phyloP scores from a whole-genome alignment of 2,888 invertebrate species.

The Leptinotarsa tumamoca region DNA sequence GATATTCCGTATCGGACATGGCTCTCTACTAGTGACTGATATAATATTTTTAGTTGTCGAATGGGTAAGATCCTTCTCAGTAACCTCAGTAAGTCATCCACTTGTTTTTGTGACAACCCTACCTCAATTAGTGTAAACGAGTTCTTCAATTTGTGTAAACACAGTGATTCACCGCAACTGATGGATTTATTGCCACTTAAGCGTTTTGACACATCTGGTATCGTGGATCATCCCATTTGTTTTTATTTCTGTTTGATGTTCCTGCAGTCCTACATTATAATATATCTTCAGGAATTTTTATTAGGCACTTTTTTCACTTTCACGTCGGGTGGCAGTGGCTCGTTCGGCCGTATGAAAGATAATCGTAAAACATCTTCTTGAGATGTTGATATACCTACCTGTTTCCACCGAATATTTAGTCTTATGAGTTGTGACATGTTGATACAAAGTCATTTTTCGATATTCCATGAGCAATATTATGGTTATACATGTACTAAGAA shows the following conservation, averaged over 20 bases:
- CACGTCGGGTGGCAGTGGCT: slow-evolving; percentile 25
- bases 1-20: too few relatives aligned
- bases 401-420: neutral
- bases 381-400: slow-evolving; percentile 3
- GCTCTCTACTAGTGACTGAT: too few relatives aligned
- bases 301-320: slow-evolving; percentile 23
- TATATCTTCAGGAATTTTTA: slow-evolving; percentile 37
- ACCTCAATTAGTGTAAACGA: slow-evolving; percentile 10
- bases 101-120: slow-evolving; percentile 1
- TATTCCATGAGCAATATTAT: neutral
- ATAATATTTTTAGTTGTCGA: too few relatives aligned
- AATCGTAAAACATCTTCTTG: slow-evolving; percentile 7
- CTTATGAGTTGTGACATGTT: neutral
- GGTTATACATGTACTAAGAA: too few relatives aligned
- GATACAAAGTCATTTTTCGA: neutral
- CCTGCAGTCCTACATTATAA: slow-evolving; percentile 26
- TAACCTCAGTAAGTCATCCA: neutral
- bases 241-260: slow-evolving; percentile 26
- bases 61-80: too few relatives aligned
- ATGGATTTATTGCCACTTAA: slow-evolving; percentile 40
- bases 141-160: slow-evolving; percentile 32
- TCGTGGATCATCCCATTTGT: slow-evolving; percentile 28
- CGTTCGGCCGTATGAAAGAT: neutral
- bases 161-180: slow-evolving; percentile 29
- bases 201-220: slow-evolving; percentile 40